Conservation (phyloP, 1,140 invertebrate genomes). For the Oreohelix idahoensis region DNA sequence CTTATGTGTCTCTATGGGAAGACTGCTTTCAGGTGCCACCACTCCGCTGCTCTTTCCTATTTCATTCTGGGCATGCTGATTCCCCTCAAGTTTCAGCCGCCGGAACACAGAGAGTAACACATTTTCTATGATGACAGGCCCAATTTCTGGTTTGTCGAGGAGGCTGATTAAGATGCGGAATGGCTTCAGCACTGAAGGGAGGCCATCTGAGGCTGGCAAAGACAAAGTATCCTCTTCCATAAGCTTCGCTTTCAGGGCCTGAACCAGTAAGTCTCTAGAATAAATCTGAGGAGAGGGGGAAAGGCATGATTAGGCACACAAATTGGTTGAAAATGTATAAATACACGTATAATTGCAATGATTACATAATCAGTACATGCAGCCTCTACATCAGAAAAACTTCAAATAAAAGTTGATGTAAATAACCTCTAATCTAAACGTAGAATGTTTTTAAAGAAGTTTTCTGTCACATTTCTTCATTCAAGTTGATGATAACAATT, state of each 20-base stretch:
- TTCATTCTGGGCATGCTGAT: constrained; percentile 42
- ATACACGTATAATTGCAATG: too few species aligned
- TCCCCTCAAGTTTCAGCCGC: constrained; percentile 71
- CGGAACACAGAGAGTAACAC: constrained; percentile 90
- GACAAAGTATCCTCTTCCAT: constrained; percentile 49
- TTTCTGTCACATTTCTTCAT: too few species aligned
- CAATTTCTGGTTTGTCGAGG: constrained; percentile 91
- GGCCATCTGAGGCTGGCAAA: constrained; percentile 1
- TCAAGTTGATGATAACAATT: too few species aligned
- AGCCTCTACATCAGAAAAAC: too few species aligned
- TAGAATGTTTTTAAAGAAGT: too few species aligned
- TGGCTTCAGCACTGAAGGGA: constrained; percentile 77
- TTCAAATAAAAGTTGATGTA: too few species aligned
- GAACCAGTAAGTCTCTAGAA: constrained; percentile 78
- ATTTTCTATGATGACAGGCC: constrained; percentile 87
- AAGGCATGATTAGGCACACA: too few species aligned
- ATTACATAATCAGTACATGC: too few species aligned
- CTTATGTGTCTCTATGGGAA: constrained; percentile 79
- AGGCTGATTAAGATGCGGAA: constrained; percentile 90
- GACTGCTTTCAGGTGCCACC: constrained; percentile 36
- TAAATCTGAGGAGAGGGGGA: constrained; percentile 70
- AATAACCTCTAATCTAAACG: too few species aligned
- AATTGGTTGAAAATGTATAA: too few species aligned
- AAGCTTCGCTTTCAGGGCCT: constrained; percentile 74
- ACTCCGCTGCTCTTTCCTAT: constrained; percentile 36